Evolutionary conservation across 2,797 vertebrate species (phyloP), one percentile per base, ranked within the genome.

Genomic region (Ceyx erithaca): DNA sequence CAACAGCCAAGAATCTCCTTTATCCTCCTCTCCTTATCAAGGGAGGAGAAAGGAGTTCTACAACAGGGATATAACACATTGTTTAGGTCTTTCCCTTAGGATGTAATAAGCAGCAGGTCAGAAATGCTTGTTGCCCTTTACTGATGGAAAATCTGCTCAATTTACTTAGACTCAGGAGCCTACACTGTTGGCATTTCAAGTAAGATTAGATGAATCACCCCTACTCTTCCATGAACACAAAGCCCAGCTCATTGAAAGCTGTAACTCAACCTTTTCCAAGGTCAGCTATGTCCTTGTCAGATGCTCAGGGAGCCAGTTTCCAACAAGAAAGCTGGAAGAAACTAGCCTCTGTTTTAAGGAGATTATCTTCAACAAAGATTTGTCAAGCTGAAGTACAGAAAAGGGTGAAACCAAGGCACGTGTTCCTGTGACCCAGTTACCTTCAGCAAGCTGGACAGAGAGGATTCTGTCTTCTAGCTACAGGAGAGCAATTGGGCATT

Each of bases 351-450:
- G 6, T 69, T 95, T 92, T 75, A 81, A 87, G 84, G 62, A 90
- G 59, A 54, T 87, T 83, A 67, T 75, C 67, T 83, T 77, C 82
- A 76, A 51, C 10, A 87, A 55, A 63, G 69, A 71, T 80, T 89
- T 80, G 62, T 70, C 45, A 30, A 54, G 48, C 18, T 28, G 30
- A 87, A 83, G 14, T 25, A 49, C 69, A 76, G 69, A 6, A 1
- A 51, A 62, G 16, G 59, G 40, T 48, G 25, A 85, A 93, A 66
- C 66, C 82, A 89, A 83, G 69, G 49, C 85, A 78, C 6, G 0
- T n/a, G 20, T 64, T 87, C 49, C 54, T 87, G n/a, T 83, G 89
- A 85, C 59, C 67, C 82, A 62, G 70, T 92, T 87, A 62, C 84
- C 72, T 83, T 49, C 81, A 80, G 45, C 87, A 91, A 45, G 70